These are phyloP conservation scores for Enoplosus armatus DNA, from an alignment of 2,797 vertebrate genomes.

Conservation along the genomic window DNA sequence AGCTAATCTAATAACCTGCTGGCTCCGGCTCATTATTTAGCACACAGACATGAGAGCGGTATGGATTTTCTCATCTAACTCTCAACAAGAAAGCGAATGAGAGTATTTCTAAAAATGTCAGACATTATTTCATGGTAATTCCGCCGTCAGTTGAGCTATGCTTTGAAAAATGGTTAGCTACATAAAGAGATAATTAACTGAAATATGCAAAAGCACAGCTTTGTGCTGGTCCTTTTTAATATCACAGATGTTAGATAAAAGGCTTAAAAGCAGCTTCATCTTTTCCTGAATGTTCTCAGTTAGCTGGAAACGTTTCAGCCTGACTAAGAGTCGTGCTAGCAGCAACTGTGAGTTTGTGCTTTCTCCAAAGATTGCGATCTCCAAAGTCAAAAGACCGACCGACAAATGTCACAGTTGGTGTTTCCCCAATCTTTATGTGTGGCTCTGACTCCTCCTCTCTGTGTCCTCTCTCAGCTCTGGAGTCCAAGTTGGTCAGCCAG, in stretches of 20 bases:
- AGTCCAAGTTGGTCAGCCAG: conserved; percentile 92
- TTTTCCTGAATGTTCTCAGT: background rate
- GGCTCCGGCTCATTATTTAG: too few species aligned
- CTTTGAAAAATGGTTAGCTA: background rate
- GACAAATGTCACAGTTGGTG: background rate
- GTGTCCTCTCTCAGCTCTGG: conserved; percentile 83
- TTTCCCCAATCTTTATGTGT: background rate
- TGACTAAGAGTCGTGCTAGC: background rate
- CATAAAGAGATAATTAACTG: background rate
- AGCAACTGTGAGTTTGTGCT: too few species aligned
- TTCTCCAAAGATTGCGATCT: too few species aligned
- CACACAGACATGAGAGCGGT: too few species aligned
- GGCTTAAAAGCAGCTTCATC: too few species aligned
- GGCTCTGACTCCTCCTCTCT: conserved; percentile 8
- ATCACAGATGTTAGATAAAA: too few species aligned
- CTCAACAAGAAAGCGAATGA: background rate
- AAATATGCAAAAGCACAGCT: background rate
- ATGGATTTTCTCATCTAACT: too few species aligned
- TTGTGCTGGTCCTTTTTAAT: background rate
- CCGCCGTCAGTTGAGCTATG: background rate
- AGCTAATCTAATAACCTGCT: background rate
- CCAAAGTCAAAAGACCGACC: too few species aligned
- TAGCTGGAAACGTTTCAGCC: too few species aligned
- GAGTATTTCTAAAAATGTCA: background rate
- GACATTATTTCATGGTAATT: background rate